Evolutionary conservation across 2,797 vertebrate species (phyloP).

Genomic region (Enteromius afrohamiltoni): DNA sequence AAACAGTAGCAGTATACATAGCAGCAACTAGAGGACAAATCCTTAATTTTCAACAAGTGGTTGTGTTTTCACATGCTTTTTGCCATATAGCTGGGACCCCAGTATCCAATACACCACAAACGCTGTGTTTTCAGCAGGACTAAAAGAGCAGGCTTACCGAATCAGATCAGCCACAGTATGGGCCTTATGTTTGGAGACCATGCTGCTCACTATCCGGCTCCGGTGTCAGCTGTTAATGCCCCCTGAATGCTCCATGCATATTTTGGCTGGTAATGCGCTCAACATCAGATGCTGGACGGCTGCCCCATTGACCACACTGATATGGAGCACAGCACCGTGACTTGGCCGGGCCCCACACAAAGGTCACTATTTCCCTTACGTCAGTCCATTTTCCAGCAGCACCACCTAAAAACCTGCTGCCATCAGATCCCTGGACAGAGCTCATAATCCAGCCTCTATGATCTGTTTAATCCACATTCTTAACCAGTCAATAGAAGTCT

Average conservation of each 20-base stretch:
- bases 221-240: conserved; percentile 58
- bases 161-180: conserved; percentile 4
- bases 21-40: neutral
- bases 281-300: conserved; percentile 59
- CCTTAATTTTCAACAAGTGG: neutral
- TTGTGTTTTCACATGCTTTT: neutral
- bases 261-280: conserved; percentile 55
- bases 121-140: neutral
- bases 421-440: conserved; percentile 55
- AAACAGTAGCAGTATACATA: neutral
- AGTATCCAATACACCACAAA: neutral
- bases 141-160: conserved; percentile 18
- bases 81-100: neutral
- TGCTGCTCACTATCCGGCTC: conserved; percentile 33
- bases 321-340: conserved; percentile 43
- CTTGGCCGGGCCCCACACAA: conserved; percentile 45
- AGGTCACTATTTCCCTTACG: conserved; percentile 61
- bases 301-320: conserved; percentile 53
- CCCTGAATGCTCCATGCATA: conserved; percentile 56
- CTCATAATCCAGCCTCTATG: conserved; percentile 56
- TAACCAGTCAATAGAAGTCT: conserved; percentile 60
- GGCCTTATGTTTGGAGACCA: conserved; percentile 55
- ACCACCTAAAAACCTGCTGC: conserved; percentile 51
- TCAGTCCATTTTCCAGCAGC: conserved; percentile 54
- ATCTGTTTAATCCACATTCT: conserved; percentile 60